Conservation (phyloP, 1,140 invertebrate species). For the Reticulitermes speratus region DNA sequence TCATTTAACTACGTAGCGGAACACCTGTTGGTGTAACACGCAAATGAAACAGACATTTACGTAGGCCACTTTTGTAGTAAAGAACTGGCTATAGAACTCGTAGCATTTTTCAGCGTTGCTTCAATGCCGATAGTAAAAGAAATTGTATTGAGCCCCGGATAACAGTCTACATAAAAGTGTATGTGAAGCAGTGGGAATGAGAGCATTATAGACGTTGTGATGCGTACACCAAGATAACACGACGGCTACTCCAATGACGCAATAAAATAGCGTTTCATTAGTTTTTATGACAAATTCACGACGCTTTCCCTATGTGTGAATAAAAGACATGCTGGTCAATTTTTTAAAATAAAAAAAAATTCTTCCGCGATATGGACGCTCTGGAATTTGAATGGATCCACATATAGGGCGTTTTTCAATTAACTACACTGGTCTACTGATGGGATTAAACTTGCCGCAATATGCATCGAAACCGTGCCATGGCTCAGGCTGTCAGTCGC, state of each 20-base stretch:
- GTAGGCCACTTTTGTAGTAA: neutral
- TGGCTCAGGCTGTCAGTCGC: no score
- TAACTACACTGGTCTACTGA: no score
- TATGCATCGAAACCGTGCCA: no score
- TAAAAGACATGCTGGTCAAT: neutral
- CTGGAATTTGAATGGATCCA: neutral
- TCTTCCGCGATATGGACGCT: neutral
- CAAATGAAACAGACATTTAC: neutral
- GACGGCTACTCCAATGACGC: slow-evolving; percentile 1
- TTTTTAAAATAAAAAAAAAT: neutral
- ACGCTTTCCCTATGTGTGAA: neutral
- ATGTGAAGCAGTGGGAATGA: neutral
- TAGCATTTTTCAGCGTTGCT: neutral
- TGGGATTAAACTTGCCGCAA: no score
- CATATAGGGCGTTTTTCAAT: neutral
- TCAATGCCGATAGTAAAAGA: neutral
- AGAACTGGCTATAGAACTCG: neutral
- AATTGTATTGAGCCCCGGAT: neutral
- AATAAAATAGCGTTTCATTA: slow-evolving; percentile 15
- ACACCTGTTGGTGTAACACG: no score
- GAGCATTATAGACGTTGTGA: neutral
- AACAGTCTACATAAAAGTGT: slow-evolving; percentile 1
- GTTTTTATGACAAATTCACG: slow-evolving; percentile 16
- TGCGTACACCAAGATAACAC: neutral
- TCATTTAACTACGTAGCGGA: no score